Evolutionary conservation across 2,888 invertebrate genomes (phyloP).

Genomic region (Megalurothrips usitatus): DNA sequence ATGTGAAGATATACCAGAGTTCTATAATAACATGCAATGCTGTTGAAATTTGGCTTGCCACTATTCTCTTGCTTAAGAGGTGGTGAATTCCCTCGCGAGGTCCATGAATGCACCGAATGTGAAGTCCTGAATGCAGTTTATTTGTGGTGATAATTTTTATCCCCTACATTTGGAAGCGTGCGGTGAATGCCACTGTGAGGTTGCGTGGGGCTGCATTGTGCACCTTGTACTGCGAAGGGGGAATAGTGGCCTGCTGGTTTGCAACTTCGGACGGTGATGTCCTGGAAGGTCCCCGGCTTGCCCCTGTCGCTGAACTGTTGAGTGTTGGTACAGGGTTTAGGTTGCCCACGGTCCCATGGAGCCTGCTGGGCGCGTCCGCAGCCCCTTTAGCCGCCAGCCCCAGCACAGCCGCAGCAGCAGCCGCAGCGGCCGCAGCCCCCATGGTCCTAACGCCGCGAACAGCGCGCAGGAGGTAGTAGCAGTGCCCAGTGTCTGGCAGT

Average conservation of each 20-base stretch:
- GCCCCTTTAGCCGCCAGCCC: slow-evolving; percentile 45
- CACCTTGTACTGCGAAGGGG: not conserved
- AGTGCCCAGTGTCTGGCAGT: slow-evolving; percentile 33
- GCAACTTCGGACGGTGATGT: not conserved
- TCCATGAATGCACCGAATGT: too few relatives aligned
- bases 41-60: not conserved
- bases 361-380: slow-evolving; percentile 60
- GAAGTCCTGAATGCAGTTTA: too few relatives aligned
- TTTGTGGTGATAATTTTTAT: too few relatives aligned
- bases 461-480: slow-evolving; percentile 70
- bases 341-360: slow-evolving; percentile 72
- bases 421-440: slow-evolving; percentile 44
- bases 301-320: slow-evolving; percentile 1
- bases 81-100: too few relatives aligned
- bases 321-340: slow-evolving; percentile 59
- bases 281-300: not conserved
- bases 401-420: slow-evolving; percentile 21
- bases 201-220: not conserved
- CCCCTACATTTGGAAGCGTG: too few relatives aligned
- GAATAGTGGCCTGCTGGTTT: slow-evolving; percentile 1
- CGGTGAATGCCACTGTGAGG: not conserved
- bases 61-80: not conserved
- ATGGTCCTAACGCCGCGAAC: slow-evolving; percentile 67
- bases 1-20: slow-evolving; percentile 10
- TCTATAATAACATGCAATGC: slow-evolving; percentile 27